Evolutionary conservation across 2,888 invertebrate genomes (phyloP).

Genomic region (Molorchus minor): DNA sequence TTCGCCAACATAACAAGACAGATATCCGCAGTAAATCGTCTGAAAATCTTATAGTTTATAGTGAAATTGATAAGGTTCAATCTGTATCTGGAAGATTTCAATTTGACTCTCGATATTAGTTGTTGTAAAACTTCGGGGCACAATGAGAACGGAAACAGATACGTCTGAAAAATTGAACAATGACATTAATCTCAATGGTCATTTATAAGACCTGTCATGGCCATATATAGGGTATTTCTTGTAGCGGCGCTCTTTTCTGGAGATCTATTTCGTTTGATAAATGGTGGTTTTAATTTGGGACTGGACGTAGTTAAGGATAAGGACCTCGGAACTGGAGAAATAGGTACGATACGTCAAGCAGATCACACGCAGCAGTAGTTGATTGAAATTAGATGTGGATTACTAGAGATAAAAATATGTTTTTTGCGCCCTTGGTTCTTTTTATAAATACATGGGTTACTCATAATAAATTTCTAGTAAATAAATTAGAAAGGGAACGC

Average conservation of each 20-base stretch:
- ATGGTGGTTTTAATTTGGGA: conserved; percentile 19
- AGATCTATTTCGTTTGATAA: conserved; percentile 19
- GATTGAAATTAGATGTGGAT: too few species aligned
- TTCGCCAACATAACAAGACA: too few species aligned
- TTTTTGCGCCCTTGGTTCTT: too few species aligned
- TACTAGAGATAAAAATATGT: too few species aligned
- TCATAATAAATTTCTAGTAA: too few species aligned
- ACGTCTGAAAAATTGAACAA: conserved; percentile 28
- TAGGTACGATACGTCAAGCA: neutral
- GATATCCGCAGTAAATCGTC: neutral
- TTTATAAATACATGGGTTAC: too few species aligned
- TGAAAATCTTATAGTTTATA: neutral
- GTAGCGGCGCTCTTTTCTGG: conserved; percentile 3
- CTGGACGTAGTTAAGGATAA: neutral
- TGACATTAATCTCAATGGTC: conserved; percentile 28
- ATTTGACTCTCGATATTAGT: conserved; percentile 18
- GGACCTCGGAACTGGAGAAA: neutral
- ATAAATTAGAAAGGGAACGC: too few species aligned
- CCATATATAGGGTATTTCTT: conserved; percentile 25
- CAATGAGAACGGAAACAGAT: conserved; percentile 17
- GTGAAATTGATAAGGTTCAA: neutral
- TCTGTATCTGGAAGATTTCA: too few species aligned
- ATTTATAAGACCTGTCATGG: conserved; percentile 29
- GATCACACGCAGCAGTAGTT: neutral
- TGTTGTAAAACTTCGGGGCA: conserved; percentile 8